A percentile compares a stretch with the other conserved stretches of the same genome.
These are phyloP conservation scores for Cataglyphis cursor DNA, from an alignment of 2,888 invertebrate species.

Conservation along the genomic window DNA sequence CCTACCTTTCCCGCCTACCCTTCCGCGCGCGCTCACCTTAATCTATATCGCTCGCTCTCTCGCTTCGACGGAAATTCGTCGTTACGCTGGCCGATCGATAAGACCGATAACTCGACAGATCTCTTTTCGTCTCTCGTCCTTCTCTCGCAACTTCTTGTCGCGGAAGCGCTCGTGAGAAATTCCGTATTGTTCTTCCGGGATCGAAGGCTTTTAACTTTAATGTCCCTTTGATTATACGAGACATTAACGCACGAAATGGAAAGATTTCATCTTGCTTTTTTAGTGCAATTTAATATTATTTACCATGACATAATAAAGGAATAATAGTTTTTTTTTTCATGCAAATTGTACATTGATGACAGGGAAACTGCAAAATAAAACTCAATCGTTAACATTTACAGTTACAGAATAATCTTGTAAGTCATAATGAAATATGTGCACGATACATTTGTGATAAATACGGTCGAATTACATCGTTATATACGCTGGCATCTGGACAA, in stretches of 20 bases:
- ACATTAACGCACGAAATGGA: neutral
- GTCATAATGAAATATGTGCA: neutral
- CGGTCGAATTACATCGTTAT: constrained; percentile 20
- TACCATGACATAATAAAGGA: neutral
- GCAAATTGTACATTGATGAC: neutral
- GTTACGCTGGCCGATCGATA: constrained; percentile 66
- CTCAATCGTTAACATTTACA: neutral
- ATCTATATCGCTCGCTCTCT: constrained; percentile 50
- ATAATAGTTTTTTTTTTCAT: neutral
- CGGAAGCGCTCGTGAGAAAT: constrained; percentile 10
- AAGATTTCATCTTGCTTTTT: neutral
- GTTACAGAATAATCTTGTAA: neutral
- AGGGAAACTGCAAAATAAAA: neutral
- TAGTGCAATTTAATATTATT: neutral
- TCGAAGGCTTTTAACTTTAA: neutral
- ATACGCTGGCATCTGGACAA: neutral
- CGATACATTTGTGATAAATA: constrained; percentile 21
- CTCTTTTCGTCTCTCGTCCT: constrained; percentile 9
- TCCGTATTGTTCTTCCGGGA: constrained; percentile 16
- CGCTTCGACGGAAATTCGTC: constrained; percentile 73
- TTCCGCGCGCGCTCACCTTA: constrained; percentile 51
- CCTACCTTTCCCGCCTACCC: constrained; percentile 21
- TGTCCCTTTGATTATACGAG: constrained; percentile 1
- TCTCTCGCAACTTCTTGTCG: neutral
- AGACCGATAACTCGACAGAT: constrained; percentile 62